Conservation (phyloP, 2,113 vertebrate genomes). For the Neofelis nebulosa region DNA sequence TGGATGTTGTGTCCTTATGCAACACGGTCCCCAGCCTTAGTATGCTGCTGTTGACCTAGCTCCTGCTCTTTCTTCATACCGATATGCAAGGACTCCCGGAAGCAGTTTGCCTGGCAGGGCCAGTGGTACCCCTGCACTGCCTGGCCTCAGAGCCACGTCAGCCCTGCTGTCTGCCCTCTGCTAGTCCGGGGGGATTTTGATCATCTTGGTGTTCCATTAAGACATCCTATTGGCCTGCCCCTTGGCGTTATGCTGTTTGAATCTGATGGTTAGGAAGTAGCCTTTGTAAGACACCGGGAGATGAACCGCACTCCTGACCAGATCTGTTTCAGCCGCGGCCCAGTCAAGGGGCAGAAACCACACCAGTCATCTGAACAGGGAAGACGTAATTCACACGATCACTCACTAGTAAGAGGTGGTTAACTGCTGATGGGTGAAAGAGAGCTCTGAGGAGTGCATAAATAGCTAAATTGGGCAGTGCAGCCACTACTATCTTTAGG, state of each 20-base stretch:
- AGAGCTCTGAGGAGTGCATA: background rate
- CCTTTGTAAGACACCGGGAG: too few species aligned
- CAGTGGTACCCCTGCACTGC: background rate
- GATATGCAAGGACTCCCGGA: background rate
- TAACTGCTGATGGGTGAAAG: too few species aligned
- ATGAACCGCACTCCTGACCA: background rate
- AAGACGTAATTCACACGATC: background rate
- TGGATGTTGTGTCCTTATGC: background rate
- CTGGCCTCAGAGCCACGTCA: background rate
- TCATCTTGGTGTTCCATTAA: background rate
- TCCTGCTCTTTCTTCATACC: background rate
- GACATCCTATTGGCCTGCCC: background rate
- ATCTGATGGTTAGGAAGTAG: background rate
- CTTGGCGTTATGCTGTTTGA: fast-evolving
- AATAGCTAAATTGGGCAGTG: background rate
- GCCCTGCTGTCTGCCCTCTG: fast-evolving
- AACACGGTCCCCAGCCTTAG: background rate
- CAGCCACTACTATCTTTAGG: background rate
- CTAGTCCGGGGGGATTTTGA: background rate
- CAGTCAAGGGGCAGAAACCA: background rate
- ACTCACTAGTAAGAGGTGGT: background rate
- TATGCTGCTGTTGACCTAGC: background rate
- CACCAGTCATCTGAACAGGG: background rate
- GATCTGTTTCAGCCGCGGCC: fast-evolving
- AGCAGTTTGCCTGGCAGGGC: background rate